Evolutionary conservation across 2,113 vertebrate species (phyloP).

Genomic region (Nyctibius bracteatus): DNA sequence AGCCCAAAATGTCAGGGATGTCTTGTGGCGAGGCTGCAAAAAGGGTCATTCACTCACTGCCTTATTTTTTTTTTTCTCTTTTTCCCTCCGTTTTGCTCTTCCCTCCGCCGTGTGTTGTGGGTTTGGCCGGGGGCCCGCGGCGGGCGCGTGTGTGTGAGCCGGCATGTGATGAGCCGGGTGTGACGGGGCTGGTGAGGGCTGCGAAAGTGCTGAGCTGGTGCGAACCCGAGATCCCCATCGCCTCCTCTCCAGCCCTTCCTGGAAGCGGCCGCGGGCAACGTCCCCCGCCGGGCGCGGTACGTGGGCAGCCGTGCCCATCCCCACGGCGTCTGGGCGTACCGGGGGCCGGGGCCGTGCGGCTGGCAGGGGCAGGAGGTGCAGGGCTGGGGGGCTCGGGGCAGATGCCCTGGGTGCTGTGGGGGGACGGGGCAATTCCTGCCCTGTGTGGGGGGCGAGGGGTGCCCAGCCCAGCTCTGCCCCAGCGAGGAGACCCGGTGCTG

Average conservation of each 20-base stretch:
- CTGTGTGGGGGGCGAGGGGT: too few species aligned
- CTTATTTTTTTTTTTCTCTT: neutral
- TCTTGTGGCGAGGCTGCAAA: conserved; percentile 3
- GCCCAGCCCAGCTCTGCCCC: neutral
- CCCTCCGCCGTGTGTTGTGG: neutral
- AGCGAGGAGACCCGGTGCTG: too few species aligned
- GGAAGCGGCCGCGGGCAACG: neutral
- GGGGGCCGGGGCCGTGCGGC: neutral
- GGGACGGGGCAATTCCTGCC: neutral
- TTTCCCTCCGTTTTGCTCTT: neutral
- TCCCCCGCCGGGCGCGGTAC: neutral
- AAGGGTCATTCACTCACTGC: neutral
- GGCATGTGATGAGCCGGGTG: conserved; percentile 28
- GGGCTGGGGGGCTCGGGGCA: neutral
- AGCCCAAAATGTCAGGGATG: neutral
- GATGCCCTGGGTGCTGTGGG: neutral
- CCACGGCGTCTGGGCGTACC: fast-evolving
- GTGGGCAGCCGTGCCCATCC: neutral
- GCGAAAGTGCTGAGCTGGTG: conserved; percentile 57
- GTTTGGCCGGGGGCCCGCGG: neutral
- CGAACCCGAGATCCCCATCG: neutral
- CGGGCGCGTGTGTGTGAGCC: neutral
- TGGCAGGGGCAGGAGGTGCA: neutral
- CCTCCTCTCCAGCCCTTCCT: conserved; percentile 36
- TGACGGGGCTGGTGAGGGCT: neutral